Base-by-base conservation (phyloP, 2,888 invertebrate species). In the Protonemura montana region DNA sequence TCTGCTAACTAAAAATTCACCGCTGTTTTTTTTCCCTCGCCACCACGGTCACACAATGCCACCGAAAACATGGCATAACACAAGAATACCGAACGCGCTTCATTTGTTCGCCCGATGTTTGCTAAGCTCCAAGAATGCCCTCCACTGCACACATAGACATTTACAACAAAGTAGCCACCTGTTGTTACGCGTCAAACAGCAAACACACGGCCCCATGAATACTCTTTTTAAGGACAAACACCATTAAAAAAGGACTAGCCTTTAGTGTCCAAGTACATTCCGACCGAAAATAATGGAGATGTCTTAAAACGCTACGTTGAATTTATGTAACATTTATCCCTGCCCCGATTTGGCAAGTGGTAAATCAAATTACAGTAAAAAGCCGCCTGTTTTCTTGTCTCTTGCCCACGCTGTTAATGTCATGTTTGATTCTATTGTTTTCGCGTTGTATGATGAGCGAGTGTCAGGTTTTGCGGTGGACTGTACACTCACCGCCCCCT, bases 151-250 rank as follows among this genome's bases (percentile, higher is more conserved):
- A 41, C 83, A 25, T 0, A 41, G 28, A 76, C 76, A 76, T 59
- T 42, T 59, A 84, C 84, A 84, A 76, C 84, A 83, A 83, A 16
- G 42, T 3, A 84, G 28, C 84, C 84, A 84, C 84, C 84, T 84
- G 84, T 84, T 84, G 59, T 81, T 81, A 42, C 29, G 30, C 16
- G 81, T 7, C 81, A 81, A 81, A 81, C 81, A 81, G 81, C 28
- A 81, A 81, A 81, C 81, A 81, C 81, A 30, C 30, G 21, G 21
- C 0, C 26, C 16, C 81, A n/a, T 29, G 81, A 29, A 30, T 81
- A 13, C 7, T 29, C 59, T 59, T 59, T 81, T 29, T 30, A 30
- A 29, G 28, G 81, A 30, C 81, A 81, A 81, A 81, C 81, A 81
- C 78, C 26, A 78, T 78, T 28, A 28, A 29, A 27, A 30, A 81